Evolutionary conservation across 2,113 vertebrate genomes (phyloP), one percentile per base, ranked within the genome.

Genomic region (Proteles cristata): DNA sequence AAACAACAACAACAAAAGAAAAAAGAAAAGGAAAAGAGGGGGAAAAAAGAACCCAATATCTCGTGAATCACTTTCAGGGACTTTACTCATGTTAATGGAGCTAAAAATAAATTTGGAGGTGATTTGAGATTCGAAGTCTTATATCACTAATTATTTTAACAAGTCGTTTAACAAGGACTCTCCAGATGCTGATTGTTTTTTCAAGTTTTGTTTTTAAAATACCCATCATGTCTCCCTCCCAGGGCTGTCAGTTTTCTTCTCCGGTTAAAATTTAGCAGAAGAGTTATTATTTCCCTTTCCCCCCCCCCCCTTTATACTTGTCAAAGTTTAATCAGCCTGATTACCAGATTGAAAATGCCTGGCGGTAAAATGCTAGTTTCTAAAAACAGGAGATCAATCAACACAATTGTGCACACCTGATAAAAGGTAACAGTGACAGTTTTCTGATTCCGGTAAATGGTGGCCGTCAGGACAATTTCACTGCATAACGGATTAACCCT

Each of bases 291-390:
- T 96, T 83, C 68, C 77, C n/a, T n/a, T n/a, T n/a, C n/a, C 68
- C 77, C n/a, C 68, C 77, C n/a, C 68, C 77, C n/a, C 19, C 39
- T 88, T 33, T 77, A 50, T 85, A 39, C 81, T 88, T 97, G 88
- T 97, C 96, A 97, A 82, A 88, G 28, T 96, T 94, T 96, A 97
- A 96, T 94, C 96, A 97, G 88, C 61, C 88, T 97, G 91, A 97
- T 96, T 97, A 92, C 93, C 31, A 61, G 81, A 97, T 50, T 74
- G 94, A 88, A 96, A 80, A 97, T 93, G 94, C 96, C 93, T 81
- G 21, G 76, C 82, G 88, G 21, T 39, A 95, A 96, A 90, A 96
- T 90, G 48, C 33, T 50, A 33, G 84, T 92, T 97, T 93, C 93
- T 94, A 88, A 95, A 97, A 92, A 94, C 63, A 90, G 95, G 73